Evolutionary conservation across 2,797 vertebrate species (phyloP).

Genomic region (Psittacula echo): DNA sequence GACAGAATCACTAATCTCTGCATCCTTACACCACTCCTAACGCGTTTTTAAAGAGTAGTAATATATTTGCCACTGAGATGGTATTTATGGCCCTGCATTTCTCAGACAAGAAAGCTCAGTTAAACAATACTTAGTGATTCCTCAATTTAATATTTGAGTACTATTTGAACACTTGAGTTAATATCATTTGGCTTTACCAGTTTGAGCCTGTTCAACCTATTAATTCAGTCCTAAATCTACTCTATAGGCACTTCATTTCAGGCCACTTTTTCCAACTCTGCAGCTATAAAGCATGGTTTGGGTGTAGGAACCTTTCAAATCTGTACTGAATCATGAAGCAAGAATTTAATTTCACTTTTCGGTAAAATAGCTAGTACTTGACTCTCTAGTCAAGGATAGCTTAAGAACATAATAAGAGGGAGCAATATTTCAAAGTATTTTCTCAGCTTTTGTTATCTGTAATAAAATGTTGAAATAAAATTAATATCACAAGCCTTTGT

Average conservation of each 20-base stretch:
- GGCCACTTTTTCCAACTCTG: neutral
- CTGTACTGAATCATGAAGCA: neutral
- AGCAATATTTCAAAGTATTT: slow-evolving; percentile 29
- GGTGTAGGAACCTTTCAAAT: neutral
- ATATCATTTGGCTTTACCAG: neutral
- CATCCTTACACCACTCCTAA: neutral
- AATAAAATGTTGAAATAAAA: slow-evolving; percentile 44
- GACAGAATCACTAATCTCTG: neutral
- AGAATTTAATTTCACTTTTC: neutral
- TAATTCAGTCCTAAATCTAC: neutral
- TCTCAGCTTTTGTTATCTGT: neutral
- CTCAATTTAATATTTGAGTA: neutral
- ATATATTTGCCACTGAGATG: neutral
- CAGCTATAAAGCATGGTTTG: neutral
- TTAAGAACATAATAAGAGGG: neutral
- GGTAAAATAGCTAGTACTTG: neutral
- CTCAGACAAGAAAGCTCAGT: neutral
- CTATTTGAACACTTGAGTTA: neutral
- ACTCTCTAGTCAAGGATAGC: neutral
- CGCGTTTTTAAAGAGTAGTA: neutral
- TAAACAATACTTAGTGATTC: neutral
- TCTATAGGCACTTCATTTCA: neutral
- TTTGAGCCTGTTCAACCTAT: neutral
- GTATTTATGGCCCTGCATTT: neutral
- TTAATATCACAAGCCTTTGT: neutral